Base-by-base conservation (phyloP, 2,888 invertebrate genomes). In the Opisthograptis luteolata region DNA sequence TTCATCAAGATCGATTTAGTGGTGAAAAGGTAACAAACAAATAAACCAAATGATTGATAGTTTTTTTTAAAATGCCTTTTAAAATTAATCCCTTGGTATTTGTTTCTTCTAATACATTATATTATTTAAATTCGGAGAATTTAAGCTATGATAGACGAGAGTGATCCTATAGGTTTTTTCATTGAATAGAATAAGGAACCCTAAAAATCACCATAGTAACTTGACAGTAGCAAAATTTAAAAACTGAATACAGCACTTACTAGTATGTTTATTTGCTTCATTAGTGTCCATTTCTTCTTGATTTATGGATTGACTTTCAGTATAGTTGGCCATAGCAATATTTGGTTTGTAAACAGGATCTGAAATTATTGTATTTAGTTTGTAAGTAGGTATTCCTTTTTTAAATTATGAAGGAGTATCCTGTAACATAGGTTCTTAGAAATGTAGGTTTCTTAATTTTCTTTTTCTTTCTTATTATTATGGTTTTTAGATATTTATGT, bases 201-300 rank as follows among this genome's bases (percentile, higher is more conserved):
- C n/a, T 22, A n/a, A n/a, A 22, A 8, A 22, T 22, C n/a, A 22
- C 6, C n/a, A n/a, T n/a, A n/a, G 2, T n/a, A 22, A 22, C n/a
- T 5, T 22, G 6, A 4, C 6, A 22, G 2, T 22, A 6, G 4
- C 1, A 5, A 7, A 12, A 10, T 4, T 17, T 19, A 22, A 2
- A 25, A 10, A 41, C 4, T 31, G 5, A 6, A 13, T 7, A 12
- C n/a, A 15, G 9, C 8, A 20, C 45, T 47, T 68, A 83, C n/a
- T 25, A 25, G 83, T 81, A 74, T 81, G 82, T 68, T 82, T 83
- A 63, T 61, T 77, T 20, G 57, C 73, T 58, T 83, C 83, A 57
- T 60, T 73, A 5, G 60, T 56, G 48, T 80, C 79, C 17, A 68
- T 64, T 22, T 41, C 41, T 30, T 41, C 47, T 24, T 73, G 75